Percentiles rank a stretch among this genome's conserved stretches.
These are phyloP conservation scores for Odontesthes bonariensis DNA, from an alignment of 2,113 vertebrate genomes.

Conservation along the genomic window DNA sequence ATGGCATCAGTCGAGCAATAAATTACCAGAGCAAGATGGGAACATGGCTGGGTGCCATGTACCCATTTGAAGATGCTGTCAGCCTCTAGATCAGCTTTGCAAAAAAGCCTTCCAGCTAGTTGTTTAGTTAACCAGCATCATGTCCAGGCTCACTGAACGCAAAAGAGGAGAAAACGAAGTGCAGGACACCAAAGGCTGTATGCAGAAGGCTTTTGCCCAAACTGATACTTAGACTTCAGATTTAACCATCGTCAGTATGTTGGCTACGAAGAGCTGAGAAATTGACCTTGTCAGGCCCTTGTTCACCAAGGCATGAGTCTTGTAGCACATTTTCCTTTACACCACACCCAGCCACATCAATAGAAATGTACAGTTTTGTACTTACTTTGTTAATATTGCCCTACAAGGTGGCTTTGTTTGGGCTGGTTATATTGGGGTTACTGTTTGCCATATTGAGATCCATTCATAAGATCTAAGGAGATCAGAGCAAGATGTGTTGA, in stretches of 20 bases:
- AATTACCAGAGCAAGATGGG: slow-evolving; percentile 13
- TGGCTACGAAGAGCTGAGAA: slow-evolving; percentile 1
- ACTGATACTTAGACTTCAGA: slow-evolving; percentile 18
- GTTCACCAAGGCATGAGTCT: background rate
- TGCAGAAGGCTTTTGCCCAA: slow-evolving; percentile 22
- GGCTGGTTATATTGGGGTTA: background rate
- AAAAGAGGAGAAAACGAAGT: background rate
- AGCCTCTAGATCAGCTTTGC: slow-evolving; percentile 20
- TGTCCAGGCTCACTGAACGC: background rate
- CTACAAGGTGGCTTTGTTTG: background rate
- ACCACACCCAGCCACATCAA: background rate
- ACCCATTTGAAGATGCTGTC: slow-evolving; percentile 47
- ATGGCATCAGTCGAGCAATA: slow-evolving; percentile 43
- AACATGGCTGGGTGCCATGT: slow-evolving; percentile 59
- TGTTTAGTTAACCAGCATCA: background rate
- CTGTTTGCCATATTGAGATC: background rate
- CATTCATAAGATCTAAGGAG: background rate
- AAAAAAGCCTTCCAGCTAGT: slow-evolving; percentile 23
- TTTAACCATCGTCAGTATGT: slow-evolving; percentile 17
- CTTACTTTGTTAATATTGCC: accelerated
- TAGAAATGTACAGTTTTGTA: background rate
- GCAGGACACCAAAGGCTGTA: slow-evolving; percentile 16
- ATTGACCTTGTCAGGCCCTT: background rate
- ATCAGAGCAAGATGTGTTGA: background rate
- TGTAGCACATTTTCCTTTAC: too few species aligned